These are phyloP conservation scores for Volucella inflata DNA, from an alignment of 2,888 invertebrate genomes.

Conservation along the genomic window DNA sequence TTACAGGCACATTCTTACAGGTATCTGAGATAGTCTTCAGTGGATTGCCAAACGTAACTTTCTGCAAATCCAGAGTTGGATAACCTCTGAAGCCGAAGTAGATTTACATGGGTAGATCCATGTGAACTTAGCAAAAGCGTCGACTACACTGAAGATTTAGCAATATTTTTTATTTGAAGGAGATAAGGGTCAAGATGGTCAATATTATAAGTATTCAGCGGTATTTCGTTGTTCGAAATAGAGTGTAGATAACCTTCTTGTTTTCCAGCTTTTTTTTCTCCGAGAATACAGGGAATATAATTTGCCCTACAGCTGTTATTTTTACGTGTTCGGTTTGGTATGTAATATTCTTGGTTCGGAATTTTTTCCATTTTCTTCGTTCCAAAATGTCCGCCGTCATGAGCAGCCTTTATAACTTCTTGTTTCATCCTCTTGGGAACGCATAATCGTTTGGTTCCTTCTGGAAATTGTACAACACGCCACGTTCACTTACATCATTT, in stretches of 20 bases:
- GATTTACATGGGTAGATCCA: conserved; percentile 1
- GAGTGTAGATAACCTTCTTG: neutral
- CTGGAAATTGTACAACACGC: too few species aligned
- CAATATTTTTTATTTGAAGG: neutral
- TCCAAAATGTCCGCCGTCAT: neutral
- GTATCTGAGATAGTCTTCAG: too few species aligned
- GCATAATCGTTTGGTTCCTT: neutral
- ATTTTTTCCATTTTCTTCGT: neutral
- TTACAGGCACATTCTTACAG: too few species aligned
- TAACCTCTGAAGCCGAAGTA: neutral
- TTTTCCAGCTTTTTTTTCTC: neutral
- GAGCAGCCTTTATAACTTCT: neutral
- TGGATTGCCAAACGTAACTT: neutral
- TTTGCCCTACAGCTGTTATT: neutral
- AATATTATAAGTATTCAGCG: neutral
- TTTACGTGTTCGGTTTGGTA: neutral
- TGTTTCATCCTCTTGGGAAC: neutral
- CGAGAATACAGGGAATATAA: neutral
- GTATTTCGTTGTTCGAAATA: neutral
- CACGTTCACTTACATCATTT: too few species aligned
- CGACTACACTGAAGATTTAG: neutral
- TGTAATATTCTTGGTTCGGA: neutral
- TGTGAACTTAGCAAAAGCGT: neutral
- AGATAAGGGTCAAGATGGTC: neutral
- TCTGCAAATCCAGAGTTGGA: neutral